Evolutionary conservation across 2,888 invertebrate species (phyloP).

Genomic region (Lathronympha strigana): DNA sequence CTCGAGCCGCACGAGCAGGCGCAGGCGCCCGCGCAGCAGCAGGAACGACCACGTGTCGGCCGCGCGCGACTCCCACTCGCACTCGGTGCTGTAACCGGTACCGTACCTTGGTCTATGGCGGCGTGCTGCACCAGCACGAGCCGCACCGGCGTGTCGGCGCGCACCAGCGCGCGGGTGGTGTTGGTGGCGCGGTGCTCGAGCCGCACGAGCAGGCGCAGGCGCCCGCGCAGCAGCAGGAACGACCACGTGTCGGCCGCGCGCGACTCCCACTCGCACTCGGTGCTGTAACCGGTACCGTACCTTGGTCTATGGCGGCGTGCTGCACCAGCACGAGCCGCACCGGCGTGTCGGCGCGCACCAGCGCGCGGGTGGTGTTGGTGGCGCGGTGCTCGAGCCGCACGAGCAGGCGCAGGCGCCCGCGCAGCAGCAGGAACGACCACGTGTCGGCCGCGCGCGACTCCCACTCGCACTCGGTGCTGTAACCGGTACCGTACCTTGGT

Average conservation of each 20-base stretch:
- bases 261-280: constrained; percentile 71
- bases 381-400: constrained; percentile 55
- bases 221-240: constrained; percentile 64
- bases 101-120: constrained; percentile 41
- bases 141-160: constrained; percentile 16
- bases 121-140: constrained; percentile 11
- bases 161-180: background rate
- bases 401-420: constrained; percentile 60
- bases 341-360: constrained; percentile 19
- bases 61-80: too few relatives aligned
- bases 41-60: too few relatives aligned
- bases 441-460: constrained; percentile 57
- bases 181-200: constrained; percentile 50
- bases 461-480: constrained; percentile 70
- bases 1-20: background rate
- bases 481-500: constrained; percentile 15
- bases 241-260: constrained; percentile 60
- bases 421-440: constrained; percentile 68
- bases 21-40: too few relatives aligned
- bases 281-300: constrained; percentile 48
- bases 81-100: background rate
- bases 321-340: constrained; percentile 9
- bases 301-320: constrained; percentile 40
- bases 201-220: constrained; percentile 59
- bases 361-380: background rate